These are phyloP conservation scores for Cecidostiba fungosa DNA, from an alignment of 2,888 invertebrate species.

Conservation along the genomic window DNA sequence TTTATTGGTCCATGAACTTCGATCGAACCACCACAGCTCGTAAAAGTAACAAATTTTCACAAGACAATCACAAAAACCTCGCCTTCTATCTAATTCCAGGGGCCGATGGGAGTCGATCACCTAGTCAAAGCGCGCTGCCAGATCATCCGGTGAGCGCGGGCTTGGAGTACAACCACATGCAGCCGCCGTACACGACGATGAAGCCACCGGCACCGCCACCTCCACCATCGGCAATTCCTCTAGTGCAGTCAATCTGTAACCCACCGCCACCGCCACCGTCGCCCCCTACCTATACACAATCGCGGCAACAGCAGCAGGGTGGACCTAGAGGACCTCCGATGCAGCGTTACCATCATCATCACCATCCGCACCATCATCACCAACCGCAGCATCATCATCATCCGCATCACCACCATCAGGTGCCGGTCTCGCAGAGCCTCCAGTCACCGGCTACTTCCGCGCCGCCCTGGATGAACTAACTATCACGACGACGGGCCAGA, in stretches of 20 bases:
- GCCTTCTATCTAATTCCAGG: slow-evolving; percentile 38
- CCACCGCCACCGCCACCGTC: slow-evolving; percentile 75
- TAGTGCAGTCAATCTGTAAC: slow-evolving; percentile 75
- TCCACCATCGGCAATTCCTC: slow-evolving; percentile 67
- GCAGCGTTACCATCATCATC: slow-evolving; percentile 69
- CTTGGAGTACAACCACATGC: slow-evolving; percentile 72
- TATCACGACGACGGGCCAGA: neutral
- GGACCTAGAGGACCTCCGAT: slow-evolving; percentile 70
- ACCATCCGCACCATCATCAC: slow-evolving; percentile 70
- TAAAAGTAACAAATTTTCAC: too few species aligned
- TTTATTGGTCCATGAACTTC: neutral
- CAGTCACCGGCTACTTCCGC: slow-evolving; percentile 68
- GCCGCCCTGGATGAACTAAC: slow-evolving; percentile 64
- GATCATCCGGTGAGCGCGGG: slow-evolving; percentile 69
- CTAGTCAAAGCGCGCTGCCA: slow-evolving; percentile 69
- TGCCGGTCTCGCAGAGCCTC: slow-evolving; percentile 67
- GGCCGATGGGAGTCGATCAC: slow-evolving; percentile 72
- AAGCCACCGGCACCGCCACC: slow-evolving; percentile 74
- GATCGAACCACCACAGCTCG: slow-evolving; percentile 47
- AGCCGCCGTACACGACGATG: slow-evolving; percentile 71
- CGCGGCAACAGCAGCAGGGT: slow-evolving; percentile 70
- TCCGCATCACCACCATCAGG: slow-evolving; percentile 70
- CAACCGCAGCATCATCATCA: slow-evolving; percentile 69
- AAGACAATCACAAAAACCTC: neutral
- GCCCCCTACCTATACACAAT: slow-evolving; percentile 71